Base-by-base conservation (phyloP, 1,140 invertebrate species). In the Venustaconcha ellipsiformis region DNA sequence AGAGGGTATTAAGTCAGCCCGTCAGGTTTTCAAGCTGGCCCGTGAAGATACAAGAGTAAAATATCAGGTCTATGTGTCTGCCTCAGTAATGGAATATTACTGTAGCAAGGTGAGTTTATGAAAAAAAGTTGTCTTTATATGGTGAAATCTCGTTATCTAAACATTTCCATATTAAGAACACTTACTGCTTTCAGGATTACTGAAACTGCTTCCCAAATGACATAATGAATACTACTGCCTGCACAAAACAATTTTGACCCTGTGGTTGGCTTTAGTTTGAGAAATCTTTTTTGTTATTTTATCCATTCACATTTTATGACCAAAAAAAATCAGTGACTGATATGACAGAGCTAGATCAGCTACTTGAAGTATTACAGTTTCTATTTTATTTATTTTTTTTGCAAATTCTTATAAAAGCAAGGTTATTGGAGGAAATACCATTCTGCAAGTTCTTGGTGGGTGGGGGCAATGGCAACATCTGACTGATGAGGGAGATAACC, bases 71-170 rank as follows among this genome's bases (percentile, higher is more conserved):
- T 99, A 95, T 87, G 96, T 99, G 4, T 95, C 97, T 1, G 97
- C 98, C 18, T 97, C 98, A 1, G 91, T 99, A 0, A 99, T 99
- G 97, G 99, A 99, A 91, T 99, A 99, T 90, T 99, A 99, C 87
- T 99, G 97, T 88, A 99, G 96, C 70, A 99, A 99, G 87, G 92
- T 92, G 68, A 72, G 79, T 76, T 58, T 2, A 14, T 59, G 14
- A 62, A 48, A 48, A 37, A 14, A 8, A 65, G 57, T 68, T 62
- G 55, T 37, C 65, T 20, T 18, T 20, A n/a, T 6, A 56, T 2
- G 14, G 15, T 48, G 23, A 65, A 18, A 4, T 30, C 14, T 14
- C 26, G 17, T 70, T 58, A 12, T 57, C 48, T 23, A 11, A 14
- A n/a, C 20, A 23, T 14, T 11, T 62, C 6, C 6, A n/a, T 62